phyloP scores from a whole-genome alignment of 2,113 vertebrate genomes.

The Oceanodroma tethys region DNA sequence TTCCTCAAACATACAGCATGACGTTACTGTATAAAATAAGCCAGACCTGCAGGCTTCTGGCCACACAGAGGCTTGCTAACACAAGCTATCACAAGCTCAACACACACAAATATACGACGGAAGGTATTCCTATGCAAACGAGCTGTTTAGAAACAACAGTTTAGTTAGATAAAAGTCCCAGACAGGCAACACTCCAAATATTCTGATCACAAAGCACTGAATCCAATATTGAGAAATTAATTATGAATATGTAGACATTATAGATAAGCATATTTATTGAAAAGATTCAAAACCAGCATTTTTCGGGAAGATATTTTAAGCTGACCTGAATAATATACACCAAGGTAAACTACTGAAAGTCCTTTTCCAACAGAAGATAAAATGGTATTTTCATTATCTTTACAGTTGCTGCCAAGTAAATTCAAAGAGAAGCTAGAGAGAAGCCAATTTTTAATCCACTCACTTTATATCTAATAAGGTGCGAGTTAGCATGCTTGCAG shows the following conservation, averaged over 20 bases:
- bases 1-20: neutral
- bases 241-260: neutral
- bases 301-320: neutral
- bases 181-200: neutral
- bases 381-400: neutral
- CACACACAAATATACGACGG: rapidly evolving
- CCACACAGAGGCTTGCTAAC: neutral
- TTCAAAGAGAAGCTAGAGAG: neutral
- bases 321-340: neutral
- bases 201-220: constrained; percentile 7
- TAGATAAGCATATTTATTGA: neutral
- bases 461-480: neutral
- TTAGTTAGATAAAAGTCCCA: neutral
- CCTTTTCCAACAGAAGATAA: neutral
- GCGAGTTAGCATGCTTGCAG: neutral
- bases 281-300: constrained; percentile 12
- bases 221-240: constrained; percentile 1
- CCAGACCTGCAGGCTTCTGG: neutral
- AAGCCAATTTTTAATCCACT: neutral
- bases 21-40: neutral
- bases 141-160: neutral
- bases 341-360: neutral
- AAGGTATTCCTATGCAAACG: neutral
- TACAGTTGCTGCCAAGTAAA: neutral
- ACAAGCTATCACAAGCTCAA: neutral